phyloP scores from a whole-genome alignment of 2,797 vertebrate species.

The Sebastes steindachneri region DNA sequence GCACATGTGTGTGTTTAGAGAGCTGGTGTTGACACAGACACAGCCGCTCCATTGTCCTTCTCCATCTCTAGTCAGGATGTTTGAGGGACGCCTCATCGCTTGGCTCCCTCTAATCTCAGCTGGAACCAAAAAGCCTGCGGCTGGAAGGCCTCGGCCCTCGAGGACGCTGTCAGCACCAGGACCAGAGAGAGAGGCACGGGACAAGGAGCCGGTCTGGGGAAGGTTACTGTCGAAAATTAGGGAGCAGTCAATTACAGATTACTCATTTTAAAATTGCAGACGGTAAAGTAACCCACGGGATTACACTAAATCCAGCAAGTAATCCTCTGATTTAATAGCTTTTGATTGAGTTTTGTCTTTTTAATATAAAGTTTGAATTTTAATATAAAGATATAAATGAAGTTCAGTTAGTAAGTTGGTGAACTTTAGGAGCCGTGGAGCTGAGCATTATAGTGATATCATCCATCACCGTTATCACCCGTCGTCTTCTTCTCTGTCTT shows the following conservation, averaged over 20 bases:
- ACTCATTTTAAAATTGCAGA: constrained; percentile 63
- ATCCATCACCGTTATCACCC: constrained; percentile 15
- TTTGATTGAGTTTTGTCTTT: constrained; percentile 69
- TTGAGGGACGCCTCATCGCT: constrained; percentile 73
- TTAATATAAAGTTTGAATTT: constrained; percentile 61
- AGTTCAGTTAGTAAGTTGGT: constrained; percentile 33
- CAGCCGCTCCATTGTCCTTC: constrained; percentile 76
- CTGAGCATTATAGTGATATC: not conserved
- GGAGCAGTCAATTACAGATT: constrained; percentile 71
- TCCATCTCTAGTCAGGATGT: constrained; percentile 76
- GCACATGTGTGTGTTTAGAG: constrained; percentile 71
- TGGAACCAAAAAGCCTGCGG: constrained; percentile 69
- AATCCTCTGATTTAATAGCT: constrained; percentile 73
- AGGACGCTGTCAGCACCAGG: constrained; percentile 43
- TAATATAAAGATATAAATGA: constrained; percentile 47
- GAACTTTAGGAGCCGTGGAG: constrained; percentile 33
- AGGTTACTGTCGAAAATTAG: constrained; percentile 59
- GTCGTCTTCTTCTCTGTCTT: not conserved
- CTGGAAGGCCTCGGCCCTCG: constrained; percentile 52
- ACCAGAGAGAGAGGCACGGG: constrained; percentile 29
- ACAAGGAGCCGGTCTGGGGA: constrained; percentile 20
- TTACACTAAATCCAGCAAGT: constrained; percentile 64
- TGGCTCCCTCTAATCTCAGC: constrained; percentile 78
- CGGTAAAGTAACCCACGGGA: constrained; percentile 65
- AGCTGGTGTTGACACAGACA: constrained; percentile 81